Percentiles rank a stretch among this genome's conserved stretches.
phyloP scores from a whole-genome alignment of 2,113 vertebrate genomes.

The Peromyscus leucopus region DNA sequence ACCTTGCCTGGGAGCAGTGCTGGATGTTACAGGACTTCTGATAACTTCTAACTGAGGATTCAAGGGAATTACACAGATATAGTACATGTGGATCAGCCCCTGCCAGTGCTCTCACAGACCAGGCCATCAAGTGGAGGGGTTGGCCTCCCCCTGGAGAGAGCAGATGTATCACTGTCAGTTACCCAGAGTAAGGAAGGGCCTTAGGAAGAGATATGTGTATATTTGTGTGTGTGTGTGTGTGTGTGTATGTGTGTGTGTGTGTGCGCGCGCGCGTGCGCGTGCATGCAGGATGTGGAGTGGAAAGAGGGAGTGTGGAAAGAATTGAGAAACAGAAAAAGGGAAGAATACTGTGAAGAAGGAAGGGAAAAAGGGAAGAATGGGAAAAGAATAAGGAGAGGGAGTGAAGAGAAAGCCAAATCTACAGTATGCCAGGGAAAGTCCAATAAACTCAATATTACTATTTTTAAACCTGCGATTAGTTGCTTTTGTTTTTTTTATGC shows the following conservation, averaged over 20 bases:
- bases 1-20: background rate
- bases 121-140: background rate
- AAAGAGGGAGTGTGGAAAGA: background rate
- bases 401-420: background rate
- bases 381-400: background rate
- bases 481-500: background rate
- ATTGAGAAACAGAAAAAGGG: background rate
- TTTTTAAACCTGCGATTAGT: background rate
- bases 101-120: background rate
- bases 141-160: background rate
- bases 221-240: background rate
- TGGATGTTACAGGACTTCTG: too few species aligned
- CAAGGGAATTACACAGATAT: background rate
- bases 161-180: background rate
- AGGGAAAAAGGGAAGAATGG: rapidly evolving
- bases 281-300: rapidly evolving
- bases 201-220: background rate
- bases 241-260: background rate
- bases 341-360: too few species aligned
- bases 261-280: background rate
- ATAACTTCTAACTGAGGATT: background rate
- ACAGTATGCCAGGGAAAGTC: background rate
- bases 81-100: too few species aligned
- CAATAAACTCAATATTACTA: background rate
- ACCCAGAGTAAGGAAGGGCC: background rate